Conservation (phyloP, 2,888 invertebrate genomes). For the Piscicola geometra region DNA sequence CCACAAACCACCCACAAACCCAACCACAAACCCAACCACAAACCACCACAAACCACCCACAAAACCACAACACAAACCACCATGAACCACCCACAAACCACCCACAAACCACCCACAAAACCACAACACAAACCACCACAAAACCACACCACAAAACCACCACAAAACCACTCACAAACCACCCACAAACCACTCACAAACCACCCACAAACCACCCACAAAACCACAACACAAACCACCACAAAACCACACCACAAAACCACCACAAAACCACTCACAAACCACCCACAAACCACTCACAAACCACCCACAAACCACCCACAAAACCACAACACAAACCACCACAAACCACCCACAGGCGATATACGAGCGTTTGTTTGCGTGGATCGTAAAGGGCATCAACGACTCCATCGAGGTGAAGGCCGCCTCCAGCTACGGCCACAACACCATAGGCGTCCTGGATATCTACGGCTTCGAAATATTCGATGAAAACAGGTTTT, state of each 20-base stretch:
- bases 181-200: too few species aligned
- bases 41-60: background rate
- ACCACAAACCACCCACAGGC: constrained; percentile 60
- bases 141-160: too few species aligned
- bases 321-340: background rate
- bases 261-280: too few species aligned
- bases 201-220: too few species aligned
- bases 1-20: background rate
- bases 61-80: background rate
- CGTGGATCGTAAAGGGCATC: constrained; percentile 85
- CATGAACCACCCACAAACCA: constrained; percentile 61
- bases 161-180: too few species aligned
- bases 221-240: too few species aligned
- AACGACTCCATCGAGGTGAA: constrained; percentile 84
- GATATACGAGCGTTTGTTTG: constrained; percentile 86
- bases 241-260: too few species aligned
- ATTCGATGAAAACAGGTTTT: constrained; percentile 79
- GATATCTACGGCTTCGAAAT: constrained; percentile 99
- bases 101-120: constrained; percentile 68
- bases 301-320: constrained; percentile 46
- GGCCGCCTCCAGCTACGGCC: constrained; percentile 50
- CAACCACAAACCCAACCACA: too few species aligned
- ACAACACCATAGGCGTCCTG: constrained; percentile 82
- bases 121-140: too few species aligned
- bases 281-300: background rate